Conservation (phyloP, 2,113 vertebrate genomes). For the Eptatretus burgeri region DNA sequence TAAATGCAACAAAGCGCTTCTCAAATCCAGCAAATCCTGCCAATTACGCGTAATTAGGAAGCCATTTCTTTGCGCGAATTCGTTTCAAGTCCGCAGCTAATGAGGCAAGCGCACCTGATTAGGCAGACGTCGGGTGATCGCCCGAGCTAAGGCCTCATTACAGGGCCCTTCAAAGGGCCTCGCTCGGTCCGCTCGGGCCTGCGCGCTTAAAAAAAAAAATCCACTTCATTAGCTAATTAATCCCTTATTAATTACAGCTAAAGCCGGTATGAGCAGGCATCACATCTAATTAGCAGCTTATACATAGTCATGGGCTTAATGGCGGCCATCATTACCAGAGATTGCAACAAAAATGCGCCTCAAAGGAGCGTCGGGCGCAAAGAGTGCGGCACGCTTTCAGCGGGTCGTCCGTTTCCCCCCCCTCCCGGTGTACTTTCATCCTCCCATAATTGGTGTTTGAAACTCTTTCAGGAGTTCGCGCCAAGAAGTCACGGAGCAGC, state of each 20-base stretch:
- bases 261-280: constrained; percentile 6
- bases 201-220: not conserved
- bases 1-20: constrained; percentile 6
- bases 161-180: not conserved
- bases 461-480: too few species aligned
- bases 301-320: constrained; percentile 7
- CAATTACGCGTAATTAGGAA: constrained; percentile 7
- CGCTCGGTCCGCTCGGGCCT: not conserved
- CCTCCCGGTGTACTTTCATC: too few species aligned
- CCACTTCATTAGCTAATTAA: constrained; percentile 7
- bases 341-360: not conserved
- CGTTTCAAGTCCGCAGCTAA: constrained; percentile 4
- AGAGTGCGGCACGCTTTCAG: not conserved
- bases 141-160: not conserved
- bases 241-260: constrained; percentile 6
- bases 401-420: too few species aligned
- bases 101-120: not conserved
- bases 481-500: too few species aligned
- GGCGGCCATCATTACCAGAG: not conserved
- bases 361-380: constrained; percentile 5
- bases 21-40: constrained; percentile 5
- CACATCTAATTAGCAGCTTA: constrained; percentile 4
- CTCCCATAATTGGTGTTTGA: too few species aligned
- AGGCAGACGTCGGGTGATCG: not conserved
- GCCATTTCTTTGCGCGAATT: constrained; percentile 1